Evolutionary conservation across 1,140 invertebrate genomes (phyloP).

Genomic region (Drosophila pseudoobscura): DNA sequence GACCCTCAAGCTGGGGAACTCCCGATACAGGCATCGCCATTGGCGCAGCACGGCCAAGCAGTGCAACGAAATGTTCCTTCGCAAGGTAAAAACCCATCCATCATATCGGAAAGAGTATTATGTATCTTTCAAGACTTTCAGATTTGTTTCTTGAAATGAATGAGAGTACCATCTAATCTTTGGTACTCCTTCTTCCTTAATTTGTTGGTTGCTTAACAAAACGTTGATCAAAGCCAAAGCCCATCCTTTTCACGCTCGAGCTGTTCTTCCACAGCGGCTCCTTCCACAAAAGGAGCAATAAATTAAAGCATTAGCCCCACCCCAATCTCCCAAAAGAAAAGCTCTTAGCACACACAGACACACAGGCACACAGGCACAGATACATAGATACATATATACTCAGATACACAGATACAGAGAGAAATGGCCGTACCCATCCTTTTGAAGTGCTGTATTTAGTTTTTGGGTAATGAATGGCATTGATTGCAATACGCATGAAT

Average conservation of each 20-base stretch:
- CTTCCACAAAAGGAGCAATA: slow-evolving; percentile 67
- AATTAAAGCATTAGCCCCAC: slow-evolving; percentile 70
- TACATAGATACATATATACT: neutral
- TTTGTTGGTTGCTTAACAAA: slow-evolving; percentile 67
- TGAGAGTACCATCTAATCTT: slow-evolving; percentile 5
- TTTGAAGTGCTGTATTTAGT: slow-evolving; percentile 57
- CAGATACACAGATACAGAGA: neutral
- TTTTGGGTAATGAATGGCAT: slow-evolving; percentile 76
- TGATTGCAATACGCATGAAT: slow-evolving; percentile 75
- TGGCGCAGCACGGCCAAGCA: slow-evolving; percentile 89
- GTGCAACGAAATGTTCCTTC: slow-evolving; percentile 89
- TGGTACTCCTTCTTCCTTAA: slow-evolving; percentile 50
- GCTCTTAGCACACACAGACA: slow-evolving; percentile 58
- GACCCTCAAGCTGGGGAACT: slow-evolving; percentile 86
- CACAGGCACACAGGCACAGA: slow-evolving; percentile 9
- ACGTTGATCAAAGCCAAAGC: slow-evolving; percentile 77
- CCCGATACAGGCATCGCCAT: slow-evolving; percentile 88
- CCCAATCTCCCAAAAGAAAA: slow-evolving; percentile 40
- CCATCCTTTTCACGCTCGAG: slow-evolving; percentile 72
- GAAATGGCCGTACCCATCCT: too few relatives aligned
- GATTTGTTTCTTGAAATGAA: neutral
- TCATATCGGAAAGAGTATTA: neutral
- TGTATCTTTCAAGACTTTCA: neutral
- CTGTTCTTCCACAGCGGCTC: slow-evolving; percentile 21
- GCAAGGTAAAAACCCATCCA: slow-evolving; percentile 85